These are phyloP conservation scores for Sebastes trivittatus DNA, from an alignment of 2,797 vertebrate species.

Conservation along the genomic window DNA sequence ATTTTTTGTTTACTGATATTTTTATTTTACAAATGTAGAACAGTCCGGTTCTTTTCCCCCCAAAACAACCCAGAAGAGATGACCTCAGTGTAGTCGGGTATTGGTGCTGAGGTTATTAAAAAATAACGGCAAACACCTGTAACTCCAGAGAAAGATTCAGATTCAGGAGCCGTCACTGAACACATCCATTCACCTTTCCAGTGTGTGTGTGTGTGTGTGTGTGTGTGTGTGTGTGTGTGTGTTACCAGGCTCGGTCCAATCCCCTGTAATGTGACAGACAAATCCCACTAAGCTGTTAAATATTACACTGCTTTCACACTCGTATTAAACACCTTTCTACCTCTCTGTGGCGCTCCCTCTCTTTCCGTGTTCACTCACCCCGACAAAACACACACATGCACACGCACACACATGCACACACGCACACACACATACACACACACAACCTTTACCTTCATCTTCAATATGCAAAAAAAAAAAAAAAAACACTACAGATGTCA, in stretches of 20 bases:
- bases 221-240: constrained; percentile 19
- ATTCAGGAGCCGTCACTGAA: constrained; percentile 40
- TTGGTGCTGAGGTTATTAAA: not conserved
- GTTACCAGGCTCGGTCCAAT: constrained; percentile 46
- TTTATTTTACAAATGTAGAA: not conserved
- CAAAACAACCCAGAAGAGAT: not conserved
- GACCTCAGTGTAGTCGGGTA: not conserved
- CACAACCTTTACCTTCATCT: constrained; percentile 39
- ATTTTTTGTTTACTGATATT: not conserved
- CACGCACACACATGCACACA: not conserved
- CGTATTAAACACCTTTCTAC: constrained; percentile 73
- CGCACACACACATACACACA: constrained; percentile 2
- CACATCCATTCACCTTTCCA: constrained; percentile 33
- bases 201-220: constrained; percentile 36
- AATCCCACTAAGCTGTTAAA: constrained; percentile 78
- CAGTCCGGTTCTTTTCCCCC: no score
- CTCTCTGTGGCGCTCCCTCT: not conserved
- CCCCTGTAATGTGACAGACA: constrained; percentile 75
- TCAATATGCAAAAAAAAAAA: constrained; percentile 52
- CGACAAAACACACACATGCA: not conserved
- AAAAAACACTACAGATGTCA: constrained; percentile 51
- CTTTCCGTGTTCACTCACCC: constrained; percentile 19
- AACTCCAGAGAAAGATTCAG: constrained; percentile 24
- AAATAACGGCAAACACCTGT: not conserved
- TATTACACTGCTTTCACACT: constrained; percentile 74